A percentile compares a stretch with the other conserved stretches of the same genome.
phyloP scores from a whole-genome alignment of 2,797 vertebrate species.

The Esox lucius region DNA sequence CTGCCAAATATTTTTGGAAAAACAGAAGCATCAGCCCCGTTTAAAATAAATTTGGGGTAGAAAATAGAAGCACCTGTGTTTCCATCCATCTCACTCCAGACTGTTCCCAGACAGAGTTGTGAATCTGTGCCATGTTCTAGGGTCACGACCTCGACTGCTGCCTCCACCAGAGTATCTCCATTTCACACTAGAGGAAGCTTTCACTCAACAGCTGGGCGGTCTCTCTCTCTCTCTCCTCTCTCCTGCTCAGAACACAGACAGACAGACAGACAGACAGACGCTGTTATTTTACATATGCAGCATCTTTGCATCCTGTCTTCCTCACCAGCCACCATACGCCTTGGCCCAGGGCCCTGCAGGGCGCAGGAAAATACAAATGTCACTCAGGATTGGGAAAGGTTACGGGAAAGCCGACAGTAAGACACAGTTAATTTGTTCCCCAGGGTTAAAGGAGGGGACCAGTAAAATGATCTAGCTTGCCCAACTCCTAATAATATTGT shows the following conservation, averaged over 20 bases:
- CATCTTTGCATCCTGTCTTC: constrained; percentile 48
- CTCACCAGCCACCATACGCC: constrained; percentile 56
- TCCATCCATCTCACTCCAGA: constrained; percentile 13
- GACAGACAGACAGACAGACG: constrained; percentile 22
- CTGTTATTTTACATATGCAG: constrained; percentile 66
- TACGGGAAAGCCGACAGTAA: constrained; percentile 63
- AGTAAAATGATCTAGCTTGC: constrained; percentile 41
- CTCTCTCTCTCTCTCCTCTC: constrained; percentile 19
- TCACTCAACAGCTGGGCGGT: constrained; percentile 52
- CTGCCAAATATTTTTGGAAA: not conserved
- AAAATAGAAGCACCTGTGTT: constrained; percentile 11
- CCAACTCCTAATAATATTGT: constrained; percentile 48
- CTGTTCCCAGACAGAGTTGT: constrained; percentile 34
- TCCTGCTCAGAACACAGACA: constrained; percentile 8
- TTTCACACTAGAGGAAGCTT: constrained; percentile 48
- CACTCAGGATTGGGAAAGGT: constrained; percentile 73
- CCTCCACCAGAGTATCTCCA: constrained; percentile 43
- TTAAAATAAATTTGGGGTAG: not conserved
- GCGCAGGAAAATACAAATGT: constrained; percentile 74
- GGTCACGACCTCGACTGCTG: constrained; percentile 47
- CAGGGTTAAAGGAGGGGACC: constrained; percentile 53
- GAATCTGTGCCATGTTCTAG: constrained; percentile 53
- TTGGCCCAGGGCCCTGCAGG: constrained; percentile 57
- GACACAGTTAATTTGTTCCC: constrained; percentile 76
- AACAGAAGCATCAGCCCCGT: constrained; percentile 27